phyloP scores from a whole-genome alignment of 2,888 invertebrate species.

The Pelosia muscerda region DNA sequence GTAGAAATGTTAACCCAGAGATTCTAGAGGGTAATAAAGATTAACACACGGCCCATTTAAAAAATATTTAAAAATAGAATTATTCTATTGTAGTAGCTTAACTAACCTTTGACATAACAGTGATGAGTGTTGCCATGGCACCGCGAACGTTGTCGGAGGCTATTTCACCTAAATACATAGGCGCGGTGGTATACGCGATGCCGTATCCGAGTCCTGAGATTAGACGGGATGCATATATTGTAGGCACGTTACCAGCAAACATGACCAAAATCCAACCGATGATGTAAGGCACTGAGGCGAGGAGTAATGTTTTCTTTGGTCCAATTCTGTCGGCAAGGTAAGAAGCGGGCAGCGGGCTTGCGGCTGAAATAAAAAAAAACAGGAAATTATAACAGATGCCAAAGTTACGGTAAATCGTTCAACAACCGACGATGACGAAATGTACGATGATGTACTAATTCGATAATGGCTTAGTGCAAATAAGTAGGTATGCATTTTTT shows the following conservation, averaged over 20 bases:
- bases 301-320: constrained; percentile 87
- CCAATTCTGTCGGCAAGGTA: constrained; percentile 89
- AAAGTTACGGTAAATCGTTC: background rate
- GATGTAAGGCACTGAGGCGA: constrained; percentile 87
- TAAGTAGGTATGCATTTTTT: too few species aligned
- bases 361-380: constrained; percentile 73
- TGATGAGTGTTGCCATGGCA: constrained; percentile 87
- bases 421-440: background rate
- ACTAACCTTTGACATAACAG: constrained; percentile 85
- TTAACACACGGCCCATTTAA: too few species aligned
- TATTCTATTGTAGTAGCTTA: constrained; percentile 3
- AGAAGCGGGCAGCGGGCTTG: constrained; percentile 88
- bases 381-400: constrained; percentile 1
- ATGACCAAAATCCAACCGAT: constrained; percentile 89
- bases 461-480: background rate
- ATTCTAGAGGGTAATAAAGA: too few species aligned
- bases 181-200: constrained; percentile 87
- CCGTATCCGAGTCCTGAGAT: constrained; percentile 89
- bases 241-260: constrained; percentile 84
- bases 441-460: too few species aligned
- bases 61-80: too few species aligned
- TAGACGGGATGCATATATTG: constrained; percentile 87
- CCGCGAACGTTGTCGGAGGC: constrained; percentile 87
- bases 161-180: constrained; percentile 88
- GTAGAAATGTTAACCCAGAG: too few species aligned